A percentile compares a stretch with the other conserved stretches of the same genome.
Conservation (phyloP, 2,888 invertebrate species). For the Altica lythri region DNA sequence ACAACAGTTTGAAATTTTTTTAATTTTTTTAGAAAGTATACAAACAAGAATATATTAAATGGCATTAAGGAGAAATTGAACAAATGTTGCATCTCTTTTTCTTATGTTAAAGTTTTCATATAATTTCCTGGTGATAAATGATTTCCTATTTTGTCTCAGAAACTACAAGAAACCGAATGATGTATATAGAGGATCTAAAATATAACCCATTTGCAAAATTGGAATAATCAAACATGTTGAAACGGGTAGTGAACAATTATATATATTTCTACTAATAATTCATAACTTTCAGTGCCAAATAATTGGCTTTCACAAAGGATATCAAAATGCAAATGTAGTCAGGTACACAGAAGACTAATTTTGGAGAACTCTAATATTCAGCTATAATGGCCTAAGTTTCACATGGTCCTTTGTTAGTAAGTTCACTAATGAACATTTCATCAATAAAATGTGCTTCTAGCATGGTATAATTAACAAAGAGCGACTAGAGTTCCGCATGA, state of each 20-base stretch:
- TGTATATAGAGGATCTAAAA: no score
- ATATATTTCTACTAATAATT: slow-evolving; percentile 2
- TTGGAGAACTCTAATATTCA: slow-evolving; percentile 27
- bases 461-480: slow-evolving; percentile 53
- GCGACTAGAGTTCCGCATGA: slow-evolving; percentile 43
- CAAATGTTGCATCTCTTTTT: no score
- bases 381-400: slow-evolving; percentile 38
- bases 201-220: no score
- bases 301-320: slow-evolving; percentile 26
- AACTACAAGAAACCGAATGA: no score
- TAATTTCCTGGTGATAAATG: no score
- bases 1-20: no score
- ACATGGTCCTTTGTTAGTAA: slow-evolving; percentile 39
- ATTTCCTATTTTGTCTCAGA: no score
- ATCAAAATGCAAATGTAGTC: slow-evolving; percentile 36
- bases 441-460: slow-evolving; percentile 39
- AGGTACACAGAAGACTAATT: slow-evolving; percentile 32
- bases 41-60: no score
- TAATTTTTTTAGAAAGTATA: no score
- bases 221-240: no score
- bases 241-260: not conserved
- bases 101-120: no score
- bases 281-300: slow-evolving; percentile 4
- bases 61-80: no score
- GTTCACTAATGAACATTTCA: slow-evolving; percentile 39